Percentiles rank a stretch among this genome's conserved stretches.
phyloP scores from a whole-genome alignment of 2,113 vertebrate genomes.

The Ophthalmolycus amberensis region DNA sequence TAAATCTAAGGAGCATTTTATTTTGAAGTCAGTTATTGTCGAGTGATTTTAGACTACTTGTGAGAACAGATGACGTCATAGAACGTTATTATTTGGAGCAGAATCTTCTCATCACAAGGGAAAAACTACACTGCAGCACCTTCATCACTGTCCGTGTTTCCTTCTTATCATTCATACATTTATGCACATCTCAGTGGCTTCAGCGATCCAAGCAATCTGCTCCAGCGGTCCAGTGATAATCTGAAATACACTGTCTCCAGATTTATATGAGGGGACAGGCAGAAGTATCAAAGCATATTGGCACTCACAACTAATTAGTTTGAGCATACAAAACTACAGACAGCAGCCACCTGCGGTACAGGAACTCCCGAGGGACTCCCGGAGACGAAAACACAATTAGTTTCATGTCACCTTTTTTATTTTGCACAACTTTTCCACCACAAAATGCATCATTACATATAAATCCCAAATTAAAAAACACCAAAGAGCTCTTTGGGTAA shows the following conservation, averaged over 20 bases:
- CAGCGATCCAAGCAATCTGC: slow-evolving; percentile 10
- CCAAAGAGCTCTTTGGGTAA: not conserved
- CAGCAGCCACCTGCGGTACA: slow-evolving; percentile 3
- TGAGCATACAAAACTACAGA: not conserved
- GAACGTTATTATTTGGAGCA: not conserved
- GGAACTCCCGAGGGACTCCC: not conserved
- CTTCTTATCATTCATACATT: slow-evolving; percentile 29
- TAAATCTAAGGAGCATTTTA: slow-evolving; percentile 2
- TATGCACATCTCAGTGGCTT: slow-evolving; percentile 25
- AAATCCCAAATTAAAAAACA: not conserved
- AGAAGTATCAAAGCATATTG: not conserved
- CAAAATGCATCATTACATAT: not conserved
- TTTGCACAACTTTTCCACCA: not conserved
- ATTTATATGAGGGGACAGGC: slow-evolving; percentile 39
- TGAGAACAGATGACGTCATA: not conserved
- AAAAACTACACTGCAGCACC: not conserved
- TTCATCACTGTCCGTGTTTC: not conserved
- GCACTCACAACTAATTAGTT: slow-evolving; percentile 14
- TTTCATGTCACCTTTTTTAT: not conserved
- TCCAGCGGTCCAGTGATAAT: slow-evolving; percentile 6
- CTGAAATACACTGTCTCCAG: slow-evolving; percentile 38
- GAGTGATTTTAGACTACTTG: not conserved
- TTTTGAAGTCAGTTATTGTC: not conserved
- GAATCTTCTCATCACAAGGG: not conserved
- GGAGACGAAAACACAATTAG: slow-evolving; percentile 1